Evolutionary conservation across 2,113 vertebrate genomes (phyloP).

Genomic region (Atractosteus spatula): DNA sequence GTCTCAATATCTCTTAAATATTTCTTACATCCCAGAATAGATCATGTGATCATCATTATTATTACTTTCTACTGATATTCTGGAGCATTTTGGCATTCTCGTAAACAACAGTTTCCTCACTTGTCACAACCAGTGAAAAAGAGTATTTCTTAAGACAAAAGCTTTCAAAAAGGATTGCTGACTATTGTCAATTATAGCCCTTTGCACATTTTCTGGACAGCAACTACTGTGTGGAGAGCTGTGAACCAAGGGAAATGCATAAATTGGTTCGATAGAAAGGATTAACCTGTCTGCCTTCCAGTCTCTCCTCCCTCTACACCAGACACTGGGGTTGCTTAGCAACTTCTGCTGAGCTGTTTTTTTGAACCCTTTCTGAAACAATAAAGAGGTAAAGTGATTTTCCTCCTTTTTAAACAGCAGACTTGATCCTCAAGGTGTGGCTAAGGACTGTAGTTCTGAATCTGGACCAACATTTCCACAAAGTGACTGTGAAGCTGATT

Average conservation of each 20-base stretch:
- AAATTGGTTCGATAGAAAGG: slow-evolving; percentile 23
- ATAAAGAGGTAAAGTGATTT: slow-evolving; percentile 18
- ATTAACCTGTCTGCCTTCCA: slow-evolving; percentile 30
- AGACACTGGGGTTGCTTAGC: slow-evolving; percentile 28
- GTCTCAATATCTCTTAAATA: too few relatives aligned
- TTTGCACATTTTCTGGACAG: slow-evolving; percentile 3
- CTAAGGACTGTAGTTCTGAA: slow-evolving; percentile 1
- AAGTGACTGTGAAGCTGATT: background rate
- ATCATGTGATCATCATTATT: too few relatives aligned
- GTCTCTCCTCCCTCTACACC: slow-evolving; percentile 29
- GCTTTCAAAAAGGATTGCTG: background rate
- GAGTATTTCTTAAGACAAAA: too few relatives aligned
- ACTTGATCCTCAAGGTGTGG: slow-evolving; percentile 17
- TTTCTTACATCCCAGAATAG: too few relatives aligned
- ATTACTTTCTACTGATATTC: too few relatives aligned
- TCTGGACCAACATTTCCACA: background rate
- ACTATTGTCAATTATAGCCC: slow-evolving; percentile 14
- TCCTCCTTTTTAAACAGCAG: background rate
- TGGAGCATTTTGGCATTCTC: too few relatives aligned
- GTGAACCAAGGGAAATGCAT: background rate
- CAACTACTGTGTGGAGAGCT: slow-evolving; percentile 9
- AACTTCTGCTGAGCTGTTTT: slow-evolving; percentile 14
- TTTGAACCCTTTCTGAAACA: slow-evolving; percentile 19
- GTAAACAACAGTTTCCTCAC: too few relatives aligned
- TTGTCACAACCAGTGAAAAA: too few relatives aligned